Evolutionary conservation across 2,113 vertebrate genomes (phyloP).

Genomic region (Polyodon spathula): DNA sequence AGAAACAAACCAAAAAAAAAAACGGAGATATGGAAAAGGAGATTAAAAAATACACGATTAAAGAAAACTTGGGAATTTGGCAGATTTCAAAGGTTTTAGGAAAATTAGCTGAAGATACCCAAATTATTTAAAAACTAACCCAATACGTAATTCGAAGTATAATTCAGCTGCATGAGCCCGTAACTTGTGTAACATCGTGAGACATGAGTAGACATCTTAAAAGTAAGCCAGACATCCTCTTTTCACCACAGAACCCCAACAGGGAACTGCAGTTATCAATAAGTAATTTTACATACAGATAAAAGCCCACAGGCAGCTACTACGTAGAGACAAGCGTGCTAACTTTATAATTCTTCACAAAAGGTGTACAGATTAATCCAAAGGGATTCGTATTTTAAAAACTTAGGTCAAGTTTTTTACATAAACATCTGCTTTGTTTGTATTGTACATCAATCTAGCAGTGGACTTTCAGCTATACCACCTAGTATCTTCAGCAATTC

Average conservation of each 20-base stretch:
- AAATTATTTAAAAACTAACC: slow-evolving; percentile 47
- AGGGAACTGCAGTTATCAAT: slow-evolving; percentile 47
- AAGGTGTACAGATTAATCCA: no score
- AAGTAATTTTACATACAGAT: slow-evolving; percentile 50
- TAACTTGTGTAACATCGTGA: slow-evolving; percentile 55
- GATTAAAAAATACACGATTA: slow-evolving; percentile 39
- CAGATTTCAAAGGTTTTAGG: slow-evolving; percentile 34
- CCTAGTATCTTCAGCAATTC: no score
- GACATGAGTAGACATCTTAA: slow-evolving; percentile 48
- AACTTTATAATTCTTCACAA: no score
- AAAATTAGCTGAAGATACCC: slow-evolving; percentile 39
- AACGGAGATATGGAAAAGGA: slow-evolving; percentile 27
- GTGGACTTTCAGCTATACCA: no score
- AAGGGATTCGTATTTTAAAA: no score
- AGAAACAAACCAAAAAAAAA: slow-evolving; percentile 14
- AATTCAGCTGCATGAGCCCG: slow-evolving; percentile 55
- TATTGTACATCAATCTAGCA: no score
- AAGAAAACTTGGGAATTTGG: slow-evolving; percentile 34
- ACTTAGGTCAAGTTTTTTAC: no score
- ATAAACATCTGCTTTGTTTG: no score
- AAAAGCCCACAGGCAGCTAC: slow-evolving; percentile 41
- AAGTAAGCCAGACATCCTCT: slow-evolving; percentile 51
- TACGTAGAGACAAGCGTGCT: slow-evolving; percentile 29
- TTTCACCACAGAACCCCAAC: slow-evolving; percentile 32
- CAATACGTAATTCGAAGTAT: slow-evolving; percentile 45